phyloP scores from a whole-genome alignment of 2,888 invertebrate species.

The Pherbina coryleti region DNA sequence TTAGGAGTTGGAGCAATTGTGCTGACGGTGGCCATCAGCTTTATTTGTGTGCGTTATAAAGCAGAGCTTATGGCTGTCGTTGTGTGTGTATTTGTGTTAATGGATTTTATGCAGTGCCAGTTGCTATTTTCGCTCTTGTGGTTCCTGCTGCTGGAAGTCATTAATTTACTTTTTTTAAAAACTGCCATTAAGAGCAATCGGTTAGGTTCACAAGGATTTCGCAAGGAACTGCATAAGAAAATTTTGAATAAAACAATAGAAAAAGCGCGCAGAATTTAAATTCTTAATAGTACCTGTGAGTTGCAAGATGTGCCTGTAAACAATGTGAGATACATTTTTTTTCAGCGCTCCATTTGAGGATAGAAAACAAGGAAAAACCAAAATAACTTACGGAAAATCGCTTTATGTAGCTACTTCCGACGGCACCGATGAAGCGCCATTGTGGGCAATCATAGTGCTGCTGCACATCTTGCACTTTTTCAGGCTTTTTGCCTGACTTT shows the following conservation, averaged over 20 bases:
- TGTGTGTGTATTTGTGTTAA: neutral
- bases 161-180: conserved; percentile 3
- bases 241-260: neutral
- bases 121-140: neutral
- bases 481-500: neutral
- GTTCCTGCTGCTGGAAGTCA: neutral
- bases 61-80: neutral
- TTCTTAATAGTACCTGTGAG: too few species aligned
- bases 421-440: too few species aligned
- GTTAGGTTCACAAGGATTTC: neutral
- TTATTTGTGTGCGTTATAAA: too few species aligned
- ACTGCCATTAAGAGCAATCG: neutral
- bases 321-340: too few species aligned
- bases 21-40: too few species aligned
- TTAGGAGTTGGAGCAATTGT: neutral
- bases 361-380: too few species aligned
- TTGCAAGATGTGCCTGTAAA: too few species aligned
- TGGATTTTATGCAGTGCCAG: neutral
- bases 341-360: too few species aligned
- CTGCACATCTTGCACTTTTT: neutral
- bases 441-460: too few species aligned
- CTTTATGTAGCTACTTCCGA: conserved; percentile 1
- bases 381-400: neutral
- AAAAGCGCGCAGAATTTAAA: neutral
- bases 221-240: too few species aligned